Base-by-base conservation (phyloP, 2,888 invertebrate genomes). In the Gnatocerus cornutus region DNA sequence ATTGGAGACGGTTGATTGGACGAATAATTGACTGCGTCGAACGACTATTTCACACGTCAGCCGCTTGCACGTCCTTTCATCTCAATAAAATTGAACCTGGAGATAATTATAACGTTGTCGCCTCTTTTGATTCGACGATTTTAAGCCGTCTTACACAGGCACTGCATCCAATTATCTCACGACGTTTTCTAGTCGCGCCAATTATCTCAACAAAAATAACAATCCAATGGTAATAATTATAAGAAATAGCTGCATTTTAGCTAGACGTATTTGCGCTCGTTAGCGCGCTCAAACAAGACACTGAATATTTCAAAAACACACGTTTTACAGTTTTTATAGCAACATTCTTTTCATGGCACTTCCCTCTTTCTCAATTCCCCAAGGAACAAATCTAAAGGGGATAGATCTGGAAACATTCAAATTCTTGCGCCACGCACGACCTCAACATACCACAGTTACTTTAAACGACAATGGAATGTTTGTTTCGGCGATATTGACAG, bases 1-100 rank as follows among this genome's bases (percentile, higher is more conserved):
- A 80, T 79, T 78, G 79, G 78, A 77, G 76, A 76, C 77, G 78
- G 76, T 78, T 79, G 78, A 80, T 80, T 79, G 78, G 78, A 78
- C 77, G 78, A 77, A 77, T 79, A 79, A 81, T 80, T 79, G 80
- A 77, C 74, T 76, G 78, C 76, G 76, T 79, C 78, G 74, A 75
- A 76, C 76, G 76, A 77, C 77, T 75, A 76, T 74, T 77, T 76
- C 69, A 76, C 78, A 76, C 77, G 77, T 78, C 74, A 76, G 68
- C 74, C 73, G 71, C 67, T 74, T 73, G 71, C 73, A 74, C 74
- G 74, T 74, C 72, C 72, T 69, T 71, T 71, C 71, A 69, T 72
- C 69, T 68, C 72, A 62, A 69, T 69, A 72, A 69, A 72, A 72
- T 67, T 61, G 69, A 69, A 55, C 71, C 68, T 48, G 63, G 30